These are phyloP conservation scores for Macrobrachium nipponense DNA, from an alignment of 1,140 invertebrate species.

Conservation along the genomic window DNA sequence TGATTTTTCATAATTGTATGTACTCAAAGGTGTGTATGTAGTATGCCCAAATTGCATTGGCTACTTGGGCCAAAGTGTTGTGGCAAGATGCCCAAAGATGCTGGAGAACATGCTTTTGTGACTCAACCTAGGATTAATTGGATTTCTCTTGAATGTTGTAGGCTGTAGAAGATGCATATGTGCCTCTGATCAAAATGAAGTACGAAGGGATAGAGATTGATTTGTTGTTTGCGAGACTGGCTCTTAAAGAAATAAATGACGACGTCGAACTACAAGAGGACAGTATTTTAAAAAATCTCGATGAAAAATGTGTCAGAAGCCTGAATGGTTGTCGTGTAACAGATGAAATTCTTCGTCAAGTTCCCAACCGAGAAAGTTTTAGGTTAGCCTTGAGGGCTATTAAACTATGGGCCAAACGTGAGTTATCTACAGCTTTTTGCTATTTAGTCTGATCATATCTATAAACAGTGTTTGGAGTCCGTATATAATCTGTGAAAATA, in stretches of 20 bases:
- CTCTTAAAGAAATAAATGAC: conserved; percentile 91
- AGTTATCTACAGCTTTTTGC: conserved; percentile 68
- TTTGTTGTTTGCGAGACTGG: conserved; percentile 94
- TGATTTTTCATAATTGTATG: too few relatives aligned
- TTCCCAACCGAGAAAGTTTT: conserved; percentile 96
- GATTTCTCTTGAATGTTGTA: conserved; percentile 65
- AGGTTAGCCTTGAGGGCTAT: conserved; percentile 92
- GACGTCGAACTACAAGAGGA: conserved; percentile 89
- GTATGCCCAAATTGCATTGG: too few relatives aligned
- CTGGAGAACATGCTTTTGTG: not conserved
- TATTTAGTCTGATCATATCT: too few relatives aligned
- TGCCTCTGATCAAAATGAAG: conserved; percentile 99
- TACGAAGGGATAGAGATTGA: conserved; percentile 99
- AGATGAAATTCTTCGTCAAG: conserved; percentile 95
- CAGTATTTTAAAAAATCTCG: conserved; percentile 92
- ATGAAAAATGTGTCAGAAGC: conserved; percentile 95
- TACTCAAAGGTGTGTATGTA: too few relatives aligned
- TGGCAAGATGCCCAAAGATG: too few relatives aligned
- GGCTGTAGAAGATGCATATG: conserved; percentile 98
- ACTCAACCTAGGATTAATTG: conserved; percentile 43
- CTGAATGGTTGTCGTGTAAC: conserved; percentile 98
- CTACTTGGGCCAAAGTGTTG: too few relatives aligned
- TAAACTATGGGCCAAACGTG: conserved; percentile 99
- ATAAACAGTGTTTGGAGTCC: not conserved
- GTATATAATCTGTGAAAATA: not conserved